Evolutionary conservation across 2,797 vertebrate species (phyloP).

Genomic region (Cephalopachus bancanus): DNA sequence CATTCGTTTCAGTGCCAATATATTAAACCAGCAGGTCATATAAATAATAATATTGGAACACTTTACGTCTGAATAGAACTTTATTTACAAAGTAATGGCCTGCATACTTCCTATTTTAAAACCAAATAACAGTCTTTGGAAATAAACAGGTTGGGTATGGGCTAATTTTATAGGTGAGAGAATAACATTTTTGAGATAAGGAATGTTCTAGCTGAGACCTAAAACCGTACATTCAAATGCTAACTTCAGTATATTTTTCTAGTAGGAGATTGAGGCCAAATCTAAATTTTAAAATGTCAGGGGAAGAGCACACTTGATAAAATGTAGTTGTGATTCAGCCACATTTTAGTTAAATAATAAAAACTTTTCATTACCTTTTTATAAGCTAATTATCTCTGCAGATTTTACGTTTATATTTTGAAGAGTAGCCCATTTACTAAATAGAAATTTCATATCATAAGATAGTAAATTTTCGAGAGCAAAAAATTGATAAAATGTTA

Average conservation of each 20-base stretch:
- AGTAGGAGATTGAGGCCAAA: neutral
- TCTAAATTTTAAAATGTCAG: neutral
- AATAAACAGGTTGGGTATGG: neutral
- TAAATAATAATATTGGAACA: neutral
- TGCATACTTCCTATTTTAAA: neutral
- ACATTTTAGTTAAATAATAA: slow-evolving; percentile 36
- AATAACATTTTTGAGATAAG: neutral
- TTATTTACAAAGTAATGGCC: neutral
- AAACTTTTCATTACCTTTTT: neutral
- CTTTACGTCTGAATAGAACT: neutral
- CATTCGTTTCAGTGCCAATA: neutral
- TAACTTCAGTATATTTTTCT: neutral
- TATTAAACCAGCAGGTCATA: neutral
- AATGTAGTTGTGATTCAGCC: neutral
- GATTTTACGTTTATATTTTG: neutral
- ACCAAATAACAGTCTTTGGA: neutral
- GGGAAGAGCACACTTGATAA: neutral
- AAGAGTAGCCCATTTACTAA: neutral
- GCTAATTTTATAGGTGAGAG: neutral
- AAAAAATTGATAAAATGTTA: neutral
- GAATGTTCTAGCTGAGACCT: neutral
- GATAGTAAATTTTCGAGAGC: neutral
- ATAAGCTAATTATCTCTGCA: neutral
- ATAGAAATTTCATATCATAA: slow-evolving; percentile 4
- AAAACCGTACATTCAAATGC: neutral